These are phyloP conservation scores for Argya squamiceps DNA, from an alignment of 2,797 vertebrate genomes.

Conservation along the genomic window DNA sequence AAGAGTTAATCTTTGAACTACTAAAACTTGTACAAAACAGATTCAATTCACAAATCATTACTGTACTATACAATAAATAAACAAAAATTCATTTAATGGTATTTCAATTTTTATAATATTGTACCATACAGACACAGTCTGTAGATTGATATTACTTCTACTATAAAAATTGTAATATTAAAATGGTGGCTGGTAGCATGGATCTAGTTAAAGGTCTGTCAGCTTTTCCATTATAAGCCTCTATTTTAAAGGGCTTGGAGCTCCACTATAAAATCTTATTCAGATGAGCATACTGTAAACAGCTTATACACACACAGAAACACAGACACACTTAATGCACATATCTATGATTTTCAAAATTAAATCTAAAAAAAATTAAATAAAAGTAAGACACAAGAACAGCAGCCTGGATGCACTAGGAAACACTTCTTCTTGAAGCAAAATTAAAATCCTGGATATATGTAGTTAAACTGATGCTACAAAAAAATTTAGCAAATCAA, in stretches of 20 bases:
- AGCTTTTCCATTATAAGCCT: background rate
- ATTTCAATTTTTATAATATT: conserved; percentile 50
- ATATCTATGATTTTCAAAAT: background rate
- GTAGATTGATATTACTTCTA: background rate
- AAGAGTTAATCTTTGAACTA: background rate
- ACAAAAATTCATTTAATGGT: conserved; percentile 59
- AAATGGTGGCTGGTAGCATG: background rate
- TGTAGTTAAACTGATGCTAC: background rate
- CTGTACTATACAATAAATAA: background rate
- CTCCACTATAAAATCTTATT: background rate
- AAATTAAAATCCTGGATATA: background rate
- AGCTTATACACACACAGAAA: background rate
- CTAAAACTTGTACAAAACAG: background rate
- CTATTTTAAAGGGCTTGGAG: background rate
- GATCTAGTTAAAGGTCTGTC: conserved; percentile 9
- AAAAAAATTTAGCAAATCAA: background rate
- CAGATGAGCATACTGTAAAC: background rate
- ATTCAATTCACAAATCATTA: conserved; percentile 12
- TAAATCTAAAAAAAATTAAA: background rate
- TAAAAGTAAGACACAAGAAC: background rate
- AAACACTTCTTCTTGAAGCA: background rate
- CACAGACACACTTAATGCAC: background rate
- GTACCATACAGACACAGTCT: background rate
- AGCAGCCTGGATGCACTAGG: background rate
- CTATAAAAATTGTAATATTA: conserved; percentile 36